Evolutionary conservation across 2,888 invertebrate genomes (phyloP), one percentile per base, ranked within the genome.

Genomic region (Aspidiotus rigidus): DNA sequence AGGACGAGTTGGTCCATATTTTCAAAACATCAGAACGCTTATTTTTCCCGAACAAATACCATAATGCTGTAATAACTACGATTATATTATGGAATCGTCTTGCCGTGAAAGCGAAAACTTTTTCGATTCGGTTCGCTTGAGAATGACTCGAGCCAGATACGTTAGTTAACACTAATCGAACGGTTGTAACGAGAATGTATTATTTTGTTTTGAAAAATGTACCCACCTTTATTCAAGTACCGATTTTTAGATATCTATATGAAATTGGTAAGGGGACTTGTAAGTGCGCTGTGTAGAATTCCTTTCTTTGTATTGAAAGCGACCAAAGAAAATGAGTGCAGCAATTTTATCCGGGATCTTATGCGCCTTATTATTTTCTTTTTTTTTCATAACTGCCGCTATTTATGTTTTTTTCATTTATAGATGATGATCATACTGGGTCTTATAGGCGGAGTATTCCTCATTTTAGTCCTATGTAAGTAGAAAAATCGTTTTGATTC

Each of bases 371-470:
- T 49, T 49, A n/a, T 49, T 13, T 13, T 49, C 49, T 49, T 13
- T n/a, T 49, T 13, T 49, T 6, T 49, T 49, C 10, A 49, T 49
- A n/a, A 49, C 10, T 49, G 10, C 49, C n/a, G 10, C 49, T 49
- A n/a, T 56, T 56, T 13, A 16, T 56, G n/a, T 56, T 16, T 56
- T 56, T 71, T 41, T 54, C 66, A 44, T 60, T 55, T 62, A 66
- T 75, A 81, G 85, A 92, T 92, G 91, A 92, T 91, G 91, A 86
- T 92, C 77, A 90, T 92, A 74, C 88, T 92, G 83, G 90, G 91
- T 76, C 88, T 87, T 75, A 90, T 92, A 78, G 90, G 87, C 74
- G 84, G 86, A 74, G 84, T 91, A 74, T 80, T 92, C 78, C 81
- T 92, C 80, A 88, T 89, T 79, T 88, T 92, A 76, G 85, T 88